Percentiles rank a stretch among this genome's conserved stretches.
phyloP scores from a whole-genome alignment of 2,888 invertebrate species.

The Mycalesis mineus region DNA sequence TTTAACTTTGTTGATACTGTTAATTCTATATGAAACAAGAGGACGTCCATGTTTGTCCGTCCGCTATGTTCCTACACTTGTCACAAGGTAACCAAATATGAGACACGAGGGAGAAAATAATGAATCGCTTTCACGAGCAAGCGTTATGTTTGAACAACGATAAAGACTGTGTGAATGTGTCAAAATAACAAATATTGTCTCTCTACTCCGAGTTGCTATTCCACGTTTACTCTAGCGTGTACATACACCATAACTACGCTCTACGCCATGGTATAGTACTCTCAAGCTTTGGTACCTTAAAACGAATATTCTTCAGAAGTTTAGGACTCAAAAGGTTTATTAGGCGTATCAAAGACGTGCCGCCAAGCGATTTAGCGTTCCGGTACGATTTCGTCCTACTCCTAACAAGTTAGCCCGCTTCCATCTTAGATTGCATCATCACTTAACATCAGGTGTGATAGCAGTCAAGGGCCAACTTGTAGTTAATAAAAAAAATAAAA shows the following conservation, averaged over 20 bases:
- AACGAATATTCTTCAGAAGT: too few relatives aligned
- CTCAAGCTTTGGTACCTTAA: too few relatives aligned
- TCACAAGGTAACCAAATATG: constrained; percentile 73
- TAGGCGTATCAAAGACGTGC: too few relatives aligned
- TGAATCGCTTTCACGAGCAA: constrained; percentile 73
- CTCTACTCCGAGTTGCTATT: constrained; percentile 28
- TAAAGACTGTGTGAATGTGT: constrained; percentile 77
- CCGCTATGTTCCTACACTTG: constrained; percentile 71
- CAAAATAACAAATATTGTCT: constrained; percentile 77
- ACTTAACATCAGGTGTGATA: too few relatives aligned
- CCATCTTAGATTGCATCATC: too few relatives aligned
- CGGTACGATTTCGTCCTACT: too few relatives aligned
- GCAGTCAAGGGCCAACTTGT: too few relatives aligned
- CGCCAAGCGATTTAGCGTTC: too few relatives aligned
- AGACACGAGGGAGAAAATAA: constrained; percentile 60
- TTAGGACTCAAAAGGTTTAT: too few relatives aligned
- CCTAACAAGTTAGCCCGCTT: too few relatives aligned
- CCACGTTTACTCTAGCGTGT: constrained; percentile 10
- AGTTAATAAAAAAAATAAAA: too few relatives aligned
- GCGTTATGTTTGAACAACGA: constrained; percentile 70
- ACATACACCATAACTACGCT: not conserved
- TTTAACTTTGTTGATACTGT: not conserved
- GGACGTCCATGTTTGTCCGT: constrained; percentile 63
- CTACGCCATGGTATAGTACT: too few relatives aligned
- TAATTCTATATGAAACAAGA: constrained; percentile 42